Percentiles rank a stretch among this genome's conserved stretches.
Evolutionary conservation across 2,888 invertebrate genomes (phyloP).

Genomic region (Apotomis capreana): DNA sequence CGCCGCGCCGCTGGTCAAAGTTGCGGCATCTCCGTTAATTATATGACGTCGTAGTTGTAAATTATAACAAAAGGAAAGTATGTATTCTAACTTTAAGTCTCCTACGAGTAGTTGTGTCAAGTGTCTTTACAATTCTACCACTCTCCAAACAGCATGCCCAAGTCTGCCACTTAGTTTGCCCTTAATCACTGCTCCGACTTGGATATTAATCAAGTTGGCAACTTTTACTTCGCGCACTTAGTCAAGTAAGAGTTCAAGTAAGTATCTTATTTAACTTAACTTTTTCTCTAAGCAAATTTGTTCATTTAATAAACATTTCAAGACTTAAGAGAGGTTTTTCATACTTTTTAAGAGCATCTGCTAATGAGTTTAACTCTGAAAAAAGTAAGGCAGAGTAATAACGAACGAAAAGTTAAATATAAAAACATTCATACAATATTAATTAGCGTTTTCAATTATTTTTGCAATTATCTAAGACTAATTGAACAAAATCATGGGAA

Average conservation of each 20-base stretch:
- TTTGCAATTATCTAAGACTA: background rate
- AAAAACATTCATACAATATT: background rate
- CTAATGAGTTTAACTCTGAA: constrained; percentile 8
- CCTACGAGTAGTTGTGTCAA: background rate
- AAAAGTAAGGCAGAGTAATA: background rate
- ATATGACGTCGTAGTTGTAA: no score
- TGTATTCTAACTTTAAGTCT: background rate
- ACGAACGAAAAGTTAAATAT: background rate
- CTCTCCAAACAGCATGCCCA: constrained; percentile 2
- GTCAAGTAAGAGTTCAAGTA: constrained; percentile 30
- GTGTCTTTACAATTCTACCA: background rate
- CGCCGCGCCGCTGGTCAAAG: no score
- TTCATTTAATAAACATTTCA: constrained; percentile 30
- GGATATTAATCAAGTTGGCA: constrained; percentile 27
- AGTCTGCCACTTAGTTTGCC: constrained; percentile 7
- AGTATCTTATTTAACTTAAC: constrained; percentile 16
- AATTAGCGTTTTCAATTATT: background rate
- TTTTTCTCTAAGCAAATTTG: constrained; percentile 11
- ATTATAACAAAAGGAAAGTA: no score
- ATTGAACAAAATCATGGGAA: no score
- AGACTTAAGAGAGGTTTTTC: background rate
- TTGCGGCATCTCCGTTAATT: no score
- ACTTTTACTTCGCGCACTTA: constrained; percentile 31
- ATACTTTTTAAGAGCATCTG: background rate
- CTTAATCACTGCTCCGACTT: constrained; percentile 23